phyloP scores from a whole-genome alignment of 2,888 invertebrate species.

The Drosophila stalkeri region DNA sequence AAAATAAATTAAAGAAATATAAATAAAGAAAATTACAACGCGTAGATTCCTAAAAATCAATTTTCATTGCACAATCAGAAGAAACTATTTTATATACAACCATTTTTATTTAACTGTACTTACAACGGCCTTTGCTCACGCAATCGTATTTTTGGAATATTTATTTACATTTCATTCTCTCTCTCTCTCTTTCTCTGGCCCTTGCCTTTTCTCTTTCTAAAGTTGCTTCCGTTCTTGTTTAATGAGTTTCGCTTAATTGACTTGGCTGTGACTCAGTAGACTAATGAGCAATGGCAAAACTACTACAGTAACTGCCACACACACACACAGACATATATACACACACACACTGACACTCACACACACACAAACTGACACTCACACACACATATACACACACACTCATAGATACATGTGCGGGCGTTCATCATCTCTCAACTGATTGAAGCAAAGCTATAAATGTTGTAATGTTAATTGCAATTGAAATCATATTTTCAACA shows the following conservation, averaged over 20 bases:
- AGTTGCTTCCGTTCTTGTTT: background rate
- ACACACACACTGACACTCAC: background rate
- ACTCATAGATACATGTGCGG: slow-evolving; percentile 1
- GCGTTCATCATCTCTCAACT: slow-evolving; percentile 13
- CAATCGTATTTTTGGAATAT: slow-evolving; percentile 2
- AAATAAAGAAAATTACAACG: background rate
- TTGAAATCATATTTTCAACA: slow-evolving; percentile 59
- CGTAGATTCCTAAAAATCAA: too few relatives aligned
- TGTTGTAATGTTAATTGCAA: slow-evolving; percentile 46
- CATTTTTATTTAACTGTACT: background rate
- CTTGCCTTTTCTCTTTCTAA: background rate
- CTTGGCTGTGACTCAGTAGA: slow-evolving; percentile 15
- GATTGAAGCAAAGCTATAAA: slow-evolving; percentile 35
- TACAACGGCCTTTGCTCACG: background rate
- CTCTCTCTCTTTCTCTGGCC: background rate
- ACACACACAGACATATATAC: too few relatives aligned
- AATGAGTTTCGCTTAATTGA: slow-evolving; percentile 23
- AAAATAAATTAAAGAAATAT: too few relatives aligned
- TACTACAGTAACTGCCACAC: background rate
- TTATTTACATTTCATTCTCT: background rate
- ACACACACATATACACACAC: background rate
- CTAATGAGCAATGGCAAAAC: slow-evolving; percentile 13
- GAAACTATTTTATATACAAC: background rate
- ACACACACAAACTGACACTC: background rate
- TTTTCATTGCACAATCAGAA: background rate